A percentile compares a stretch with the other conserved stretches of the same genome.
These are phyloP conservation scores for Hydrozoanthus gracilis DNA, from an alignment of 92 coral and sea anemone species.

Conservation along the genomic window DNA sequence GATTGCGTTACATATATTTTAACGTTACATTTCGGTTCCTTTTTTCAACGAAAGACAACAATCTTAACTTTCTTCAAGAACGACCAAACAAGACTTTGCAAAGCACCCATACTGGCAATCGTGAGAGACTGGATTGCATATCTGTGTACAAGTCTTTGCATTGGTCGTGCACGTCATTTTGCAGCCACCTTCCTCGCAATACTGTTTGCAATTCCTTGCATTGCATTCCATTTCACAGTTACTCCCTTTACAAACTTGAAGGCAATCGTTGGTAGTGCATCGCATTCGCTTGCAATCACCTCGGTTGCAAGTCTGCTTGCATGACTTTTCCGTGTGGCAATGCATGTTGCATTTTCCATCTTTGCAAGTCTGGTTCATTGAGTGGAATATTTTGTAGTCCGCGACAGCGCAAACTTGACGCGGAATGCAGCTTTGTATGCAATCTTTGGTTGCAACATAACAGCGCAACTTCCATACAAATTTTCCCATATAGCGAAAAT, in stretches of 20 bases:
- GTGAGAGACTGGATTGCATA: constrained; percentile 20
- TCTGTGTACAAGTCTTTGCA: constrained; percentile 17
- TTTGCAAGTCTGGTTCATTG: constrained; percentile 34
- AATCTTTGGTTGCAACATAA: constrained; percentile 26
- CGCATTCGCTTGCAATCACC: constrained; percentile 33
- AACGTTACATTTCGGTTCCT: too few species aligned
- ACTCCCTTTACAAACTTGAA: constrained; percentile 29
- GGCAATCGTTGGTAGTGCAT: constrained; percentile 29
- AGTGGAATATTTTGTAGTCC: constrained; percentile 43
- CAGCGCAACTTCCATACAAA: constrained; percentile 33
- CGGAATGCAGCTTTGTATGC: constrained; percentile 17
- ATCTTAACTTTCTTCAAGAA: background rate
- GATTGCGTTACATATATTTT: too few species aligned
- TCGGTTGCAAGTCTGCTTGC: constrained; percentile 15
- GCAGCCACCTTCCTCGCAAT: constrained; percentile 35
- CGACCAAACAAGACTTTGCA: constrained; percentile 35
- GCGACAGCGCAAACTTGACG: constrained; percentile 28
- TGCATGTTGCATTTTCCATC: constrained; percentile 38
- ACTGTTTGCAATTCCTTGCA: constrained; percentile 33
- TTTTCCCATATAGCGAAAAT: constrained; percentile 1
- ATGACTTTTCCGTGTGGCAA: constrained; percentile 41
- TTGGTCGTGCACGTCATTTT: constrained; percentile 46
- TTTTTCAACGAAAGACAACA: too few species aligned
- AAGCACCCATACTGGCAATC: constrained; percentile 24
- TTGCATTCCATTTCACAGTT: constrained; percentile 45